A percentile compares a stretch with the other conserved stretches of the same genome.
Evolutionary conservation across 2,797 vertebrate species (phyloP).

Genomic region (Chaunax sp.): DNA sequence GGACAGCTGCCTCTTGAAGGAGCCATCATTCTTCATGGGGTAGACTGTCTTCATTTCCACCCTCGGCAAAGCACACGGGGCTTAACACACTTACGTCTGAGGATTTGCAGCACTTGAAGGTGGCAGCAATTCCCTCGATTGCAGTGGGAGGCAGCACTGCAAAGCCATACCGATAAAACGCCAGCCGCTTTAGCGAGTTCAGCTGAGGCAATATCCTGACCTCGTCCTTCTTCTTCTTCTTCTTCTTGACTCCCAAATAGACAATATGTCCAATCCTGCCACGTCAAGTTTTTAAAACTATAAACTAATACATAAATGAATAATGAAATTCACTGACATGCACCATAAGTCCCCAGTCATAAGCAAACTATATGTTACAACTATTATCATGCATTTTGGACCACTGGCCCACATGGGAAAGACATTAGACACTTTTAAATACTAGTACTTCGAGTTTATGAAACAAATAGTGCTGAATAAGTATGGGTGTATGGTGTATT

Average conservation of each 20-base stretch:
- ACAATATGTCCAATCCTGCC: not conserved
- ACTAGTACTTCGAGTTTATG: not conserved
- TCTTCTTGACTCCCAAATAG: too few species aligned
- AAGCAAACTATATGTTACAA: too few species aligned
- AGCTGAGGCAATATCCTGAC: conserved; percentile 31
- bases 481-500: conserved; percentile 11
- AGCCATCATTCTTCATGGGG: conserved; percentile 76
- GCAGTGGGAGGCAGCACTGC: conserved; percentile 40
- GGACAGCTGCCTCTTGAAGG: conserved; percentile 77
- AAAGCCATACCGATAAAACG: conserved; percentile 23
- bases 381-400: not conserved
- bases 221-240: conserved; percentile 16
- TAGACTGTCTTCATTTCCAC: conserved; percentile 74
- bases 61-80: conserved; percentile 67
- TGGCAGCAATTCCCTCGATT: conserved; percentile 59
- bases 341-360: too few species aligned
- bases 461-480: conserved; percentile 24
- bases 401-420: not conserved
- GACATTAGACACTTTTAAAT: not conserved
- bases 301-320: too few species aligned
- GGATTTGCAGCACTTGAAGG: conserved; percentile 72
- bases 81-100: conserved; percentile 78
- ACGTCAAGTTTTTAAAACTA: too few species aligned
- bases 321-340: too few species aligned
- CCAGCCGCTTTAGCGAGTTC: conserved; percentile 28